These are phyloP conservation scores for Tethya wilhelma DNA, from an alignment of 37 sponge, comb jelly and placozoan species.

Conservation along the genomic window DNA sequence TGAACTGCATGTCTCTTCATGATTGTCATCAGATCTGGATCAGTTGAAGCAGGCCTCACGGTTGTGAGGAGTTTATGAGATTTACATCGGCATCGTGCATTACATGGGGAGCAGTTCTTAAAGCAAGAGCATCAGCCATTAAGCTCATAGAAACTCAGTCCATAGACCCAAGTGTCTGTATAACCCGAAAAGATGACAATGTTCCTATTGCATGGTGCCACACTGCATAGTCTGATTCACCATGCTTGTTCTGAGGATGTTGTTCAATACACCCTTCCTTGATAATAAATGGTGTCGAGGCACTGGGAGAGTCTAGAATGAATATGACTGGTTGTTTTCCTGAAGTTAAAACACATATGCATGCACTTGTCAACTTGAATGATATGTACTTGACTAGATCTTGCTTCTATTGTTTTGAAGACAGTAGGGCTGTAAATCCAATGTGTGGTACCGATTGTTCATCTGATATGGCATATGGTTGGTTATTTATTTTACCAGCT, in stretches of 20 bases:
- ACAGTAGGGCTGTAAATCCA: not conserved
- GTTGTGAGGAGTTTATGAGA: no score
- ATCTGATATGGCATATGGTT: not conserved
- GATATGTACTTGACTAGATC: not conserved
- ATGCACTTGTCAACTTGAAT: not conserved
- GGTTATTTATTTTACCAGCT: not conserved
- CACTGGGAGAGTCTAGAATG: constrained; percentile 3
- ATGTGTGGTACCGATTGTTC: not conserved
- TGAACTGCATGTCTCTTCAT: no score
- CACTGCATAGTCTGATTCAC: constrained; percentile 17
- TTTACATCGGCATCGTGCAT: no score
- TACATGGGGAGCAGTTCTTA: no score
- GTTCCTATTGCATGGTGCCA: constrained; percentile 10
- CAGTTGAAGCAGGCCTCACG: no score
- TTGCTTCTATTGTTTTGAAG: not conserved
- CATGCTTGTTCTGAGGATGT: constrained; percentile 1
- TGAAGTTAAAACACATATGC: not conserved
- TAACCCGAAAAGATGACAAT: not conserved
- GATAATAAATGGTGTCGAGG: not conserved
- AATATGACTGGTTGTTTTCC: no score
- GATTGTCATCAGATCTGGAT: no score
- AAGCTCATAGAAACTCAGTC: not conserved
- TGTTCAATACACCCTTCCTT: not conserved
- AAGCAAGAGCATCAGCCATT: no score
- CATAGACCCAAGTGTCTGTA: constrained; percentile 22